A percentile compares a stretch with the other conserved stretches of the same genome.
Evolutionary conservation across 2,113 vertebrate species (phyloP).

Genomic region (Emydocephalus ijimae): DNA sequence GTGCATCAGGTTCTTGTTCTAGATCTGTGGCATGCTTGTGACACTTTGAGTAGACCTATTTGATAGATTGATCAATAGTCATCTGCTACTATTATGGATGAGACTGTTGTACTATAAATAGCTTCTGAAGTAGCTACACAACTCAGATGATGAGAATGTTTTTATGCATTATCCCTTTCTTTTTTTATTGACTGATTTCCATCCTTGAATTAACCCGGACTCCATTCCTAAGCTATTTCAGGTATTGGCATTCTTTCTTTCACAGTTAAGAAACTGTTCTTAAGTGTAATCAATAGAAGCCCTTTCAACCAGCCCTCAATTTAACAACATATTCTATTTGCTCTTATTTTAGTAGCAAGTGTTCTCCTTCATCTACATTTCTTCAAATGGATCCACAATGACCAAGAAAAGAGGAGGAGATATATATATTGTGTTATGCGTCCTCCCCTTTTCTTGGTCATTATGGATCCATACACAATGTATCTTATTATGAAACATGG

Average conservation of each 20-base stretch:
- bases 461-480: neutral
- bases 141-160: neutral
- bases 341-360: neutral
- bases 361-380: neutral
- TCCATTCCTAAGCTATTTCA: neutral
- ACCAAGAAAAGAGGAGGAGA: neutral
- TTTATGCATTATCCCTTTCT: neutral
- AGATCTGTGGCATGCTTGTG: too few relatives aligned
- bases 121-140: neutral
- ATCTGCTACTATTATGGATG: neutral
- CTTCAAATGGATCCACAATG: neutral
- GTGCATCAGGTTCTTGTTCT: neutral
- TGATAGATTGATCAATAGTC: neutral
- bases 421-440: neutral
- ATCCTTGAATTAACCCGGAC: neutral
- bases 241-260: neutral
- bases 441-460: too few relatives aligned
- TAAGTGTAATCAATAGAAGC: neutral
- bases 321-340: neutral
- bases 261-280: neutral
- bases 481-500: neutral
- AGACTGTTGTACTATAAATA: neutral
- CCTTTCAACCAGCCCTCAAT: neutral
- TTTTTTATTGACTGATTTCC: neutral
- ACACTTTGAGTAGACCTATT: neutral